Percentiles rank a stretch among this genome's conserved stretches.
Evolutionary conservation across 2,113 vertebrate genomes (phyloP).

Genomic region (Hippoglossus stenolepis): DNA sequence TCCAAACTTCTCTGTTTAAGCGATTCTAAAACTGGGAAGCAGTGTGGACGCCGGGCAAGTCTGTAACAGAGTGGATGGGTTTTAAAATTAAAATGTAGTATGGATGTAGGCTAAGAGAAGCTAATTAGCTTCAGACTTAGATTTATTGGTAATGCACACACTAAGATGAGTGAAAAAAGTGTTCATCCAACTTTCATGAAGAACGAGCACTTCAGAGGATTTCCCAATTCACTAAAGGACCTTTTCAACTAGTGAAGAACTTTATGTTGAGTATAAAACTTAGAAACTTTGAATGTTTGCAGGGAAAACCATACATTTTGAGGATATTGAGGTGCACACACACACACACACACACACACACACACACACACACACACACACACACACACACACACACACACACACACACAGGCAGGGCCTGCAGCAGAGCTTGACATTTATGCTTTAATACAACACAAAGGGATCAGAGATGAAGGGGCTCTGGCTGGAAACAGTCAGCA

Average conservation of each 20-base stretch:
- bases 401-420: constrained; percentile 15
- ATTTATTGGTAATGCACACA: background rate
- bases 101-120: background rate
- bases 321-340: background rate
- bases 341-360: background rate
- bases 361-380: background rate
- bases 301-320: background rate
- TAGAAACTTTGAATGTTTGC: background rate
- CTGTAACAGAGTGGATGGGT: too few relatives aligned
- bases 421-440: constrained; percentile 49
- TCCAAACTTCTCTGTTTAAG: too few relatives aligned
- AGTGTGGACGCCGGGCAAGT: too few relatives aligned
- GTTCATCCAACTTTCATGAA: background rate
- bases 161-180: background rate
- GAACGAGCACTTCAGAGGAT: background rate
- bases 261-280: background rate
- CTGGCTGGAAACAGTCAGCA: background rate
- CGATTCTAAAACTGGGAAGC: too few relatives aligned
- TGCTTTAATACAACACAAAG: background rate
- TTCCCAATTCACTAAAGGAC: background rate
- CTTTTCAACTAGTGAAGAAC: background rate
- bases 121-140: background rate
- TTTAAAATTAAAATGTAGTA: background rate
- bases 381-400: background rate
- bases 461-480: constrained; percentile 1